Conservation (phyloP, 2,888 invertebrate genomes). For the Rhimphoctona megacephalus region DNA sequence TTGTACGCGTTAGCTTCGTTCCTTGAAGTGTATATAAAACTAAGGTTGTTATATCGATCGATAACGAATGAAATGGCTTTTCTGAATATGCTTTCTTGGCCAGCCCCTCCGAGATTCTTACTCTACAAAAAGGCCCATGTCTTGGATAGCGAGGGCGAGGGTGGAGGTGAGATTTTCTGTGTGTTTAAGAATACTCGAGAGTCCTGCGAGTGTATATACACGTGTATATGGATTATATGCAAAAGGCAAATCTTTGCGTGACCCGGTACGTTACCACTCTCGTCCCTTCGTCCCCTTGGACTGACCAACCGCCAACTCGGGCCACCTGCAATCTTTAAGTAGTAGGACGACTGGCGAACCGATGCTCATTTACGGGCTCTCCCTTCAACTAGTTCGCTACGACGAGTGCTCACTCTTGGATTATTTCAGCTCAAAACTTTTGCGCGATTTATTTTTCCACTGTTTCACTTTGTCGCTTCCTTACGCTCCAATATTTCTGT, state of each 20-base stretch:
- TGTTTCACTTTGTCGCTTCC: neutral
- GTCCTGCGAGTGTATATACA: conserved; percentile 60
- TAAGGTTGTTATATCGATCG: conserved; percentile 59
- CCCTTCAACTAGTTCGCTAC: conserved; percentile 18
- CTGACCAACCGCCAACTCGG: conserved; percentile 81
- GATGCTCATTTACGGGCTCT: conserved; percentile 72
- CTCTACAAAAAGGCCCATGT: conserved; percentile 37
- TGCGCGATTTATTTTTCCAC: neutral
- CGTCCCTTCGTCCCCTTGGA: conserved; percentile 70
- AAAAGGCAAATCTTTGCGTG: conserved; percentile 82
- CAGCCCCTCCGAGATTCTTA: conserved; percentile 31
- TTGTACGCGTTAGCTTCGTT: conserved; percentile 17
- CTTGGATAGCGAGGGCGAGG: conserved; percentile 5
- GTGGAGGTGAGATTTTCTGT: conserved; percentile 3
- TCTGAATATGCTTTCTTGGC: conserved; percentile 20
- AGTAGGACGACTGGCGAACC: conserved; percentile 57
- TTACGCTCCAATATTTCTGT: neutral
- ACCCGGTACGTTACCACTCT: conserved; percentile 69
- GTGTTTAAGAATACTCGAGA: conserved; percentile 35
- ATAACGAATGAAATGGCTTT: conserved; percentile 46
- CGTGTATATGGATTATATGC: conserved; percentile 66
- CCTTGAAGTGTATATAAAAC: conserved; percentile 51
- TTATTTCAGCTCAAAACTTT: neutral
- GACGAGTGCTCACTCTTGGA: conserved; percentile 5
- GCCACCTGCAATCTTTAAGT: conserved; percentile 81